Evolutionary conservation across 1,140 invertebrate species (phyloP), one percentile per base, ranked within the genome.

Genomic region (Zaprionus gabonicus): DNA sequence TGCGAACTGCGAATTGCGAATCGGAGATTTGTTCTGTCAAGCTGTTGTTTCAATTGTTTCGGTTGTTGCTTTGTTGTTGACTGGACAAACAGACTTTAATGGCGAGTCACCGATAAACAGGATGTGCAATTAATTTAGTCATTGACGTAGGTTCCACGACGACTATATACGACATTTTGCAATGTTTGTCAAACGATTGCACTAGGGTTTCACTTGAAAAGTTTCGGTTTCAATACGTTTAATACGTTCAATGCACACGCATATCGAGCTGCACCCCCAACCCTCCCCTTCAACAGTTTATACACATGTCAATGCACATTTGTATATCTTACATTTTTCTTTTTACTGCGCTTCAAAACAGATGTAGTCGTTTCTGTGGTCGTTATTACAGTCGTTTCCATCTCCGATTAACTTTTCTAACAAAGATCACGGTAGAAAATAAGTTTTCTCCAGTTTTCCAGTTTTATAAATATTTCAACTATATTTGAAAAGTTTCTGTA

Each of bases 351-450:
- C 20, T 76, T 81, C 12, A 79, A 27, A 60, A 81, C 81, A 25
- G 79, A 62, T 53, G 82, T 81, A 4, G 78, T 78, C 53, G 79
- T 81, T 74, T 72, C 79, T 15, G 78, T 83, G 13, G 83, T 88
- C n/a, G 85, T 90, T 56, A 90, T 66, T 75, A 85, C 76, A 23
- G 85, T 85, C 17, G 85, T 80, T 77, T 90, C 85, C 85, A 90
- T 88, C 69, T 81, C 80, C 73, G 17, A 38, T 67, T 69, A 46
- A 71, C 36, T 34, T 53, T 49, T 41, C 17, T 55, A 7, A 15
- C 17, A 28, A 36, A 23, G 41, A 63, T 74, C 57, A 56, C 51
- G 28, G 58, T 77, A 38, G 15, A 10, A 62, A 57, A 64, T 34
- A 2, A 46, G 12, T 44, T 36, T 25, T 20, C 10, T 20, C 2